These are phyloP conservation scores for Engystomops pustulosus DNA, from an alignment of 2,113 vertebrate species.

Conservation along the genomic window DNA sequence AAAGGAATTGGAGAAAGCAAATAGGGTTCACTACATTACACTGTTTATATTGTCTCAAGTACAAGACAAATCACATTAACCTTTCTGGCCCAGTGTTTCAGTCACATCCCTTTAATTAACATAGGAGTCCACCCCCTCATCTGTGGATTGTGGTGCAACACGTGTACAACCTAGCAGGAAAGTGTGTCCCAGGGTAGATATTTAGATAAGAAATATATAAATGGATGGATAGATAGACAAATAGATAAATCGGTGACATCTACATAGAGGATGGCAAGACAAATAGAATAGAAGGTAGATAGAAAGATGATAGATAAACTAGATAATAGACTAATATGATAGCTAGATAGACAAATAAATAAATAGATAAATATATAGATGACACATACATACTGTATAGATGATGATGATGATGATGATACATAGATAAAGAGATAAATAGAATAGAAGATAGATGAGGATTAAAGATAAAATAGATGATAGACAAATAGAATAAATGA, in stretches of 20 bases:
- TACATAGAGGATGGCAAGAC: not conserved
- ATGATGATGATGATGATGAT: not conserved
- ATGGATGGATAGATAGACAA: too few species aligned
- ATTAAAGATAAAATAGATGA: not conserved
- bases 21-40: not conserved
- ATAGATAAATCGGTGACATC: too few species aligned
- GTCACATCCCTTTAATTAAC: constrained; percentile 31
- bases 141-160: not conserved
- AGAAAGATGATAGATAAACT: not conserved
- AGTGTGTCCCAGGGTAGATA: too few species aligned
- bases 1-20: not conserved
- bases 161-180: not conserved
- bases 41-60: not conserved
- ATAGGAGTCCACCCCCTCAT: not conserved
- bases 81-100: not conserved
- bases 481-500: constrained; percentile 1
- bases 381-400: not conserved
- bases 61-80: not conserved
- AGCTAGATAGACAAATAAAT: not conserved
- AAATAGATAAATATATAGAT: constrained; percentile 10
- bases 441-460: not conserved
- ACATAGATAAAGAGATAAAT: constrained; percentile 1
- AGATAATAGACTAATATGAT: not conserved
- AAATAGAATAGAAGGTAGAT: not conserved
- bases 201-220: too few species aligned